Base-by-base conservation (phyloP, 1,140 invertebrate species). In the Oscheius sp. region DNA sequence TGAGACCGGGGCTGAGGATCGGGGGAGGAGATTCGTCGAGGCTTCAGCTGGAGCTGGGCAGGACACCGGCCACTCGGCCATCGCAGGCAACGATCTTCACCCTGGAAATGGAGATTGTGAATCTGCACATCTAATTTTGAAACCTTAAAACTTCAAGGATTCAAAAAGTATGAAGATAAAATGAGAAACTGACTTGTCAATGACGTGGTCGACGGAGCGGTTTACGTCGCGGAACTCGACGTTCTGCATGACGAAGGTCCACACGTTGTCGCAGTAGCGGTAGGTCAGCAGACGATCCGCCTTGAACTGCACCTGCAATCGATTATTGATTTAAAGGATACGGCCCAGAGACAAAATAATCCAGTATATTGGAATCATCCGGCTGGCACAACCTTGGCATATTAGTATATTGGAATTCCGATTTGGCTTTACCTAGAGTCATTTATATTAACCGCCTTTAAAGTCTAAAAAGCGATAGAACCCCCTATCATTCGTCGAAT, bases 191-290 rank as follows among this genome's bases (percentile, higher is more conserved):
- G 15, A 67, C 64, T 26, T 67, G n/a, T 67, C 34, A 4, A 31
- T 32, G 26, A 58, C 46, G 63, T 31, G 31, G 15, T 68, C 52
- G 52, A 42, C 61, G 13, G 61, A 32, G 36, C 36, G 61, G 18
- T 68, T 62, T 13, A 29, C 0, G n/a, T 49, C 52, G 0, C 45
- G 46, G 29, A 20, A 68, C 34, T 68, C 38, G 20, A 66, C 20
- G n/a, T 23, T 61, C 85, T 95, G 95, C 73, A 99, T 88, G 88
- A 98, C 92, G 84, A 99, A 97, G n/a, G 95, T 99, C 96, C 96
- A 99, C 0, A 99, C 96, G 88, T 99, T 99, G 88, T 99, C 96
- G 89, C 96, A 99, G 88, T 98, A 99, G 80, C 96, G 89, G 85
- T 99, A 99, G 0, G 95, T 98, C 83, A 95, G 95, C 73, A 99